phyloP scores from a whole-genome alignment of 2,888 invertebrate genomes.

The Schrankia costaestrigalis region DNA sequence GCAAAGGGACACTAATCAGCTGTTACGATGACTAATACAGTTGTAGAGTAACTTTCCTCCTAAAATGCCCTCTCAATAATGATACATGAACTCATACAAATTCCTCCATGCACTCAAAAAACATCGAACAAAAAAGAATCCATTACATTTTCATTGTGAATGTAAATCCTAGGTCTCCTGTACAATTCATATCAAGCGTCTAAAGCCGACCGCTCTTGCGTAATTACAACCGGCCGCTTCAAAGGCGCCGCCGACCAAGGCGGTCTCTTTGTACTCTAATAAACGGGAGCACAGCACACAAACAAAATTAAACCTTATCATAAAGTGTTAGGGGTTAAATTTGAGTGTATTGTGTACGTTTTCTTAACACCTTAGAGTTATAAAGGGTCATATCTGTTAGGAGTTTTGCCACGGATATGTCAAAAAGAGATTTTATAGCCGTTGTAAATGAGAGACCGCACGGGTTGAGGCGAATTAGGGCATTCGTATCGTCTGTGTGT shows the following conservation, averaged over 20 bases:
- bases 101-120: neutral
- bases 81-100: neutral
- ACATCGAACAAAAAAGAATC: conserved; percentile 22
- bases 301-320: conserved; percentile 21
- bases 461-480: conserved; percentile 63
- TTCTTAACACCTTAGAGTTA: conserved; percentile 77
- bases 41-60: no score
- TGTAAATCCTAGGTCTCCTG: conserved; percentile 54
- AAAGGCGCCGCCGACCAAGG: conserved; percentile 66
- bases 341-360: conserved; percentile 20
- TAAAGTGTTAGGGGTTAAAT: conserved; percentile 15
- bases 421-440: conserved; percentile 80
- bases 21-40: no score
- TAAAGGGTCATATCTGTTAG: conserved; percentile 77
- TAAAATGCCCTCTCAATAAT: neutral
- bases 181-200: conserved; percentile 35
- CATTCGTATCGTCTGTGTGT: conserved; percentile 51
- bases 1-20: no score
- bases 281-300: conserved; percentile 50
- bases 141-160: conserved; percentile 37
- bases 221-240: conserved; percentile 72
- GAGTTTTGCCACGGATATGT: conserved; percentile 81
- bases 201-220: conserved; percentile 54
- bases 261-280: conserved; percentile 76
- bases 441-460: conserved; percentile 74